Evolutionary conservation across 2,888 invertebrate genomes (phyloP), one percentile per base, ranked within the genome.

Genomic region (Melipona bicolor): DNA sequence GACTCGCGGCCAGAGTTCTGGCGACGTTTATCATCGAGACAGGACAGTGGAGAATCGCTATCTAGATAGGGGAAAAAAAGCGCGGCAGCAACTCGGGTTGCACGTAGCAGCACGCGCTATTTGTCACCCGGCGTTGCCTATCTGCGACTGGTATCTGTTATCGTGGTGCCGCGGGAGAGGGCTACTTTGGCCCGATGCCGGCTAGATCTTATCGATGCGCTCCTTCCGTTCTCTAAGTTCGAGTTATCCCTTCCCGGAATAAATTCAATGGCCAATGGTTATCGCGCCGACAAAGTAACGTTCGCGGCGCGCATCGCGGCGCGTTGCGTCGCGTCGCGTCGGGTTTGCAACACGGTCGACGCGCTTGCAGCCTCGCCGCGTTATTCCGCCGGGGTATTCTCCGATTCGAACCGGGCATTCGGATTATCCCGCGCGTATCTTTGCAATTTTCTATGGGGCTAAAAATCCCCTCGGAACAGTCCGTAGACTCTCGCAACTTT

Each of bases 241-340:
- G 87, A 84, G 87, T 83, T 89, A 87, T 83, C 86, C 43, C 89
- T 81, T 85, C 89, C 76, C 81, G 86, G 89, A 89, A 89, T 89
- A 90, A 89, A 89, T 89, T 89, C 90, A 89, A 89, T 90, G 90
- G 80, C 88, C 89, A 90, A 89, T 89, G 88, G 90, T 89, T 87
- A 85, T 88, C 81, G 85, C 89, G 85, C 90, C 90, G 89, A 89
- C 89, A 89, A 89, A 89, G 90, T 85, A 88, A 77, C 68, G 77
- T 65, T 70, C 74, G 54, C 68, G 43, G 9, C 24, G 70, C 52
- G 74, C 67, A 64, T 75, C 81, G 59, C 59, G 71, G 32, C 64
- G 64, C 79, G 72, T 69, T 61, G 77, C 78, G 76, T 72, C 83
- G 81, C 79, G 59, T 24, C 59, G 21, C 64, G 77, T 80, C 81